Evolutionary conservation across 2,797 vertebrate genomes (phyloP).

Genomic region (Coluber constrictor): DNA sequence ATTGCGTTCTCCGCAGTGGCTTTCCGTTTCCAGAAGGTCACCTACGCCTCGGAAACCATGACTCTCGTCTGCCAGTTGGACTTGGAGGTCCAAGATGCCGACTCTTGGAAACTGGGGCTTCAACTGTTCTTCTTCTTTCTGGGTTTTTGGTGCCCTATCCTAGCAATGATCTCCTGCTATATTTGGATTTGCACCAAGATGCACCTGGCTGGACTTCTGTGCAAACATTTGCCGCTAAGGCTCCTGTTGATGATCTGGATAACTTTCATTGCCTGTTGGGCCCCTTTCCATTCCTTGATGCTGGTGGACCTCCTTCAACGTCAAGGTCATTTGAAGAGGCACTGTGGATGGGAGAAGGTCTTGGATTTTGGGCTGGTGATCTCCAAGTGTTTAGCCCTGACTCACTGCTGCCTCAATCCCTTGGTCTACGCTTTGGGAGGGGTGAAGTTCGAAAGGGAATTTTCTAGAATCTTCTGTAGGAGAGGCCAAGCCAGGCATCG

Average conservation of each 20-base stretch:
- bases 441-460: constrained; percentile 79
- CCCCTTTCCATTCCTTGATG: constrained; percentile 76
- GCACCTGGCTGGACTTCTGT: constrained; percentile 67
- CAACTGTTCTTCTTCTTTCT: constrained; percentile 68
- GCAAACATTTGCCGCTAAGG: constrained; percentile 73
- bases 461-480: constrained; percentile 55
- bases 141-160: constrained; percentile 76
- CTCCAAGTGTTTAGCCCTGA: constrained; percentile 75
- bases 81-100: constrained; percentile 48
- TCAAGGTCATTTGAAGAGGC: constrained; percentile 48
- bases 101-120: constrained; percentile 69
- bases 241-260: constrained; percentile 76
- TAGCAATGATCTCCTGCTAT: constrained; percentile 82
- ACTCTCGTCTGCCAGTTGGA: constrained; percentile 58
- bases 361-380: constrained; percentile 74
- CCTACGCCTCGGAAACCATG: fast-evolving
- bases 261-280: constrained; percentile 79
- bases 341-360: constrained; percentile 60
- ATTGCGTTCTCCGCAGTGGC: constrained; percentile 71
- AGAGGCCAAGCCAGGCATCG: background rate
- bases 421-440: constrained; percentile 81
- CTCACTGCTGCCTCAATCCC: constrained; percentile 82
- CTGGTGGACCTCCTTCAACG: constrained; percentile 69
- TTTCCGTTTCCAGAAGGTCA: constrained; percentile 68
- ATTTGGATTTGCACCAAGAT: constrained; percentile 75